Conservation (phyloP, 2,888 invertebrate genomes). For the Cetonia aurata region DNA sequence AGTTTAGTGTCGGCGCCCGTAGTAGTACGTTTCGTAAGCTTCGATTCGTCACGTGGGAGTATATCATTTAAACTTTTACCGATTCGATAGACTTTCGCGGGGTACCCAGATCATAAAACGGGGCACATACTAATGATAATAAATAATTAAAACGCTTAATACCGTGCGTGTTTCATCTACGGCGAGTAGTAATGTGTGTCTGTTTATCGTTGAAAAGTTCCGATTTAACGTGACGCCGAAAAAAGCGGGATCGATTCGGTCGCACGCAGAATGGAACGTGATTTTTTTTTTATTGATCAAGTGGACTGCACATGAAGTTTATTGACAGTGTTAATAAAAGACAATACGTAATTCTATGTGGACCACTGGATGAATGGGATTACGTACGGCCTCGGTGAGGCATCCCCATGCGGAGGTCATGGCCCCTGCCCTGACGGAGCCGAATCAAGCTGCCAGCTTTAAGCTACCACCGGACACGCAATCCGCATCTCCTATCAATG, state of each 20-base stretch:
- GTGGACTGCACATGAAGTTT: conserved; percentile 46
- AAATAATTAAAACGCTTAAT: not conserved
- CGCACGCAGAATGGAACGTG: conserved; percentile 56
- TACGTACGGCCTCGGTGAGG: conserved; percentile 70
- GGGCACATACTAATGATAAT: conserved; percentile 7
- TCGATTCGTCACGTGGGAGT: conserved; percentile 55
- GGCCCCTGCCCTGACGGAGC: conserved; percentile 94
- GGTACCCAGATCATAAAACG: conserved; percentile 5
- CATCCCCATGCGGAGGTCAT: conserved; percentile 81
- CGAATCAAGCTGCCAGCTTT: conserved; percentile 69
- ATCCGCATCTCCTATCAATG: conserved; percentile 58
- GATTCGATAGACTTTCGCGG: conserved; percentile 18
- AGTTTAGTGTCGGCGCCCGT: conserved; percentile 55
- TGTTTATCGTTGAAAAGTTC: conserved; percentile 26
- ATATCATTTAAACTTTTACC: conserved; percentile 43
- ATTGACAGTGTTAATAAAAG: conserved; percentile 48
- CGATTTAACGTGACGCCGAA: conserved; percentile 30
- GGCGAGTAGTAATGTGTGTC: conserved; percentile 35
- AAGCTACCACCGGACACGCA: conserved; percentile 63
- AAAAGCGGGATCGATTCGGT: conserved; percentile 11
- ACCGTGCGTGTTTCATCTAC: conserved; percentile 4
- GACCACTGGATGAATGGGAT: conserved; percentile 68
- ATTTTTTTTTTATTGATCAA: conserved; percentile 49
- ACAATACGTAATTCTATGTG: conserved; percentile 53
- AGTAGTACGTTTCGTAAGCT: conserved; percentile 62